Evolutionary conservation across 2,888 invertebrate species (phyloP).

Genomic region (Perizoma flavofasciatum): DNA sequence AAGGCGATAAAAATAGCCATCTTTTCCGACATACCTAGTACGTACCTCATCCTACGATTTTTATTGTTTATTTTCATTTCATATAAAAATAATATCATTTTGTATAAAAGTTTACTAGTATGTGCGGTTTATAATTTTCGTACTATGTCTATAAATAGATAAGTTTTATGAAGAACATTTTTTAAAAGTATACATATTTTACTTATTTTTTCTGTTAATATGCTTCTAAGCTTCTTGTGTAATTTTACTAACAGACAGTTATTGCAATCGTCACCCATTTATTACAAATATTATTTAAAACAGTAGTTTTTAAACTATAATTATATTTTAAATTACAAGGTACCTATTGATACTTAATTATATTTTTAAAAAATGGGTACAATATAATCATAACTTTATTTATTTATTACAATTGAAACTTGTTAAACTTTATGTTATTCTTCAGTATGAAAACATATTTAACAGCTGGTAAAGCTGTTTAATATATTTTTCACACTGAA

Average conservation of each 20-base stretch:
- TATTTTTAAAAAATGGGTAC: no score
- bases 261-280: conserved; percentile 22
- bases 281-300: neutral
- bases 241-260: conserved; percentile 17
- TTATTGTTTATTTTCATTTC: conserved; percentile 6
- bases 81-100: conserved; percentile 17
- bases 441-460: no score
- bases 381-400: no score
- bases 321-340: neutral
- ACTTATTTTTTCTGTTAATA: neutral
- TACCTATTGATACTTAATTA: no score
- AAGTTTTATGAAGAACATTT: no score
- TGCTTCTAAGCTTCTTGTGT: conserved; percentile 6
- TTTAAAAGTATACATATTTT: neutral
- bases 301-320: neutral
- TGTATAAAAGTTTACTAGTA: conserved; percentile 1
- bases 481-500: no score
- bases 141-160: neutral
- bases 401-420: no score
- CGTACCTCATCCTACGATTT: neutral
- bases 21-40: conserved; percentile 7
- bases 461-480: no score
- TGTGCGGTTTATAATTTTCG: conserved; percentile 6
- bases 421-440: no score
- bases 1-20: conserved; percentile 26